Base-by-base conservation (phyloP, 2,113 vertebrate species). In the Misgurnus anguillicaudatus region DNA sequence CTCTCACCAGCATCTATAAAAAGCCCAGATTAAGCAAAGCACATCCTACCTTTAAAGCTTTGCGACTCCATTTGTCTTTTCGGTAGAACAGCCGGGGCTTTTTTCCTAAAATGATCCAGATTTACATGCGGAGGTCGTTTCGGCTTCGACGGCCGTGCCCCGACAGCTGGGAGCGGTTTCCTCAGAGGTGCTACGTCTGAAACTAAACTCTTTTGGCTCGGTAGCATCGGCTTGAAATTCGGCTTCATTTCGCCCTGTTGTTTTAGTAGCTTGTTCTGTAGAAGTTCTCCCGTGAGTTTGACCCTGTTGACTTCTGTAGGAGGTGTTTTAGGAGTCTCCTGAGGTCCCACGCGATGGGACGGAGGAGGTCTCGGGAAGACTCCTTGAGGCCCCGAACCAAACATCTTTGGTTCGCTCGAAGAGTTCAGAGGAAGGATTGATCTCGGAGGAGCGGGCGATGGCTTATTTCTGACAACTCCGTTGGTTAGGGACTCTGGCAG, bases 141-240 rank as follows among this genome's bases (percentile, higher is more conserved):
- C 38, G 94, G 94, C 80, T 95, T 96, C 36, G 86, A 0, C 0
- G 94, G 94, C 55, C 81, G 67, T 0, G n/a, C 64, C 16, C 89
- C 90, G 71, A 84, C 1, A 0, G 82, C 80, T 1, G 93, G 94
- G 63, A 96, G 79, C 3, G 91, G 89, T 79, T 79, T 94, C 70
- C 88, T 92, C 8, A 72, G 87, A 0, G 94, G 93, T 19, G 48
- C 41, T 62, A 92, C 91, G 0, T 91, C 77, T 0, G 31, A 85
- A 1, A 80, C 0, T 31, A 31, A 31, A 0, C 83, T 91, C 79
- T 69, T 89, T n/a, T 66, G 87, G 39, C 83, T 5, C 0, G 80
- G 80, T 51, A 73, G 81, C 5, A 85, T n/a, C 7, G 75, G 67
- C 41, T 64, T 79, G 65, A 42, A 9, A 4, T 21, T 1, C 13